Conservation (phyloP, 2,797 vertebrate genomes). For the Enteromius fasciolatus region DNA sequence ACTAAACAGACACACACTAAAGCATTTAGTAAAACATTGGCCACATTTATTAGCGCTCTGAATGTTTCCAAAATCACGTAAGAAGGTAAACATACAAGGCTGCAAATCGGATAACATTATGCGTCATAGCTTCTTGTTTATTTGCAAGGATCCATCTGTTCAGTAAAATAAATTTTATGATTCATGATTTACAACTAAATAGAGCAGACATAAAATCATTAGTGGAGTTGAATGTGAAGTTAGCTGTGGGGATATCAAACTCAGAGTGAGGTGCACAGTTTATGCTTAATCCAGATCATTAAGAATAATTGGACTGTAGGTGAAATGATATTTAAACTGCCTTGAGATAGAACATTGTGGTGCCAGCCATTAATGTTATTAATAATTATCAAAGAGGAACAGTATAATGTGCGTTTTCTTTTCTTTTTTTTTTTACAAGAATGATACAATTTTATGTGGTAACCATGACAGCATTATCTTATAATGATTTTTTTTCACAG, state of each 20-base stretch:
- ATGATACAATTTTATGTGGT: neutral
- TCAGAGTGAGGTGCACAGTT: neutral
- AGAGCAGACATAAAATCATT: neutral
- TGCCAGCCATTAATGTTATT: neutral
- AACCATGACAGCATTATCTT: neutral
- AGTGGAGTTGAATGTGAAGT: neutral
- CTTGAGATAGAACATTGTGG: neutral
- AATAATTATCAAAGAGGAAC: neutral
- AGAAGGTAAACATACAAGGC: neutral
- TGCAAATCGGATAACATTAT: neutral
- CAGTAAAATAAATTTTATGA: neutral
- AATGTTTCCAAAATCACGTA: neutral
- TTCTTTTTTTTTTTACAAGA: neutral
- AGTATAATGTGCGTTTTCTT: neutral
- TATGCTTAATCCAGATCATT: neutral
- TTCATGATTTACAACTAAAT: neutral
- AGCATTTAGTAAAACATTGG: neutral
- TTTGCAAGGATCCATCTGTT: constrained; percentile 12
- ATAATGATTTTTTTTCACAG: neutral
- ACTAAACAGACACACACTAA: neutral
- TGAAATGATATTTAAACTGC: neutral
- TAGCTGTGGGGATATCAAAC: neutral
- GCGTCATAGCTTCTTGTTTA: constrained; percentile 4
- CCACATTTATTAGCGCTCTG: neutral
- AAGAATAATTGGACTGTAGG: neutral